Percentiles rank a stretch among this genome's conserved stretches.
Conservation (phyloP, 2,888 invertebrate genomes). For the Hybos culiciformis region DNA sequence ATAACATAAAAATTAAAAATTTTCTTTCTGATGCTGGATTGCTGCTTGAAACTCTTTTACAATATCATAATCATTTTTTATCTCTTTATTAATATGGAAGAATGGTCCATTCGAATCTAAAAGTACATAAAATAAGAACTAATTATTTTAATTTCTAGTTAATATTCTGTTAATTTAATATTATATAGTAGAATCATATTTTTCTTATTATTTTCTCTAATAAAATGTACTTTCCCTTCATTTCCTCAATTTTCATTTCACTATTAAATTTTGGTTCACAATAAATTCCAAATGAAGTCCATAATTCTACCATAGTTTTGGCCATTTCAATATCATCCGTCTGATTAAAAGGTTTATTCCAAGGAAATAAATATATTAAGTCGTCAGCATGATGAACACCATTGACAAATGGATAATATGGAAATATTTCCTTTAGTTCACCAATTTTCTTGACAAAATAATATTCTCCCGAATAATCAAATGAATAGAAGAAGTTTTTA, state of each 20-base stretch:
- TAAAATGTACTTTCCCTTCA: conserved; percentile 14
- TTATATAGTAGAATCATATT: too few relatives aligned
- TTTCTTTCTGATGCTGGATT: too few relatives aligned
- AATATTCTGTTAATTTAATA: conserved; percentile 1
- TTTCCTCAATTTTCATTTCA: conserved; percentile 12
- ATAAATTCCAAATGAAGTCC: conserved; percentile 33
- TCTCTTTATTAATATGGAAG: conserved; percentile 24
- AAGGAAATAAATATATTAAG: conserved; percentile 43
- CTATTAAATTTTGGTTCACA: conserved; percentile 23
- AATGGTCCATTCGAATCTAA: conserved; percentile 29
- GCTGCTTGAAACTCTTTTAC: conserved; percentile 24
- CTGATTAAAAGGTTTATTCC: conserved; percentile 23
- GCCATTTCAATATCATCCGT: conserved; percentile 33
- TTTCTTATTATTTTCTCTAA: too few relatives aligned
- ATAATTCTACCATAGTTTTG: conserved; percentile 35
- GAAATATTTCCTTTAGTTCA: conserved; percentile 30
- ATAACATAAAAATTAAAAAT: too few relatives aligned
- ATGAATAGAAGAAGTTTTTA: too few relatives aligned
- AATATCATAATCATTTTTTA: conserved; percentile 20
- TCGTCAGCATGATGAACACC: conserved; percentile 47
- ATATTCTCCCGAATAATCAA: too few relatives aligned
- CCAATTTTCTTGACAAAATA: conserved; percentile 32
- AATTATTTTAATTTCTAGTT: neutral
- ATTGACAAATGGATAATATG: conserved; percentile 36
- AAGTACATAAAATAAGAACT: neutral